These are phyloP conservation scores for Trissolcus brochymenae DNA, from an alignment of 2,888 invertebrate species.

Conservation along the genomic window DNA sequence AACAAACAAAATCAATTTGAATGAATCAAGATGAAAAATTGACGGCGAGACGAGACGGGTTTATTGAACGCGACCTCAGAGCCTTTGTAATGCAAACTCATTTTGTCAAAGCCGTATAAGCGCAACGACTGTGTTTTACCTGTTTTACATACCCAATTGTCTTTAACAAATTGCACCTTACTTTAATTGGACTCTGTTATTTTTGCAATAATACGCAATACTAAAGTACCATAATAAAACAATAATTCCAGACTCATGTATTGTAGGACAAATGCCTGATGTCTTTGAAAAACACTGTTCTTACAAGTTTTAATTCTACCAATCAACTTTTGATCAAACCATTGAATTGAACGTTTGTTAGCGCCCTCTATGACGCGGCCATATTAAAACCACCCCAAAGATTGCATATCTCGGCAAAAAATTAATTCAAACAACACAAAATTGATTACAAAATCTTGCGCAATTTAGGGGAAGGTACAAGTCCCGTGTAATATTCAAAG, in stretches of 20 bases:
- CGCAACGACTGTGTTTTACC: background rate
- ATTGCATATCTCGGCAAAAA: background rate
- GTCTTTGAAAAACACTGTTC: background rate
- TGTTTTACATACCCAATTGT: constrained; percentile 29
- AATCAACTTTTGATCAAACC: constrained; percentile 25
- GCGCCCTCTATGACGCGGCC: too few relatives aligned
- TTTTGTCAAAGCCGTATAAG: constrained; percentile 32
- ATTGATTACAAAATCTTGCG: constrained; percentile 31
- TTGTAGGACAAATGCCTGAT: background rate
- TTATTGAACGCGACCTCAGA: constrained; percentile 50
- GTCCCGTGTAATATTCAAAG: too few relatives aligned
- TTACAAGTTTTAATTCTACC: background rate
- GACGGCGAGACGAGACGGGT: constrained; percentile 42
- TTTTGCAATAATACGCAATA: background rate
- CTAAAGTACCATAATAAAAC: background rate
- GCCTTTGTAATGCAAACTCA: constrained; percentile 22
- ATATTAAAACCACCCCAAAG: background rate
- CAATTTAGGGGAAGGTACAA: too few relatives aligned
- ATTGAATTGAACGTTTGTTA: background rate
- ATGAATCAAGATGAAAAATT: too few relatives aligned
- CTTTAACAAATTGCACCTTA: constrained; percentile 19
- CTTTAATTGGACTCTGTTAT: constrained; percentile 7
- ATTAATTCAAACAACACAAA: constrained; percentile 4
- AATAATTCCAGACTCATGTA: background rate
- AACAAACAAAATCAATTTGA: background rate